A percentile compares a stretch with the other conserved stretches of the same genome.
These are phyloP conservation scores for Sapayoa aenigma DNA, from an alignment of 2,113 vertebrate species.

Conservation along the genomic window DNA sequence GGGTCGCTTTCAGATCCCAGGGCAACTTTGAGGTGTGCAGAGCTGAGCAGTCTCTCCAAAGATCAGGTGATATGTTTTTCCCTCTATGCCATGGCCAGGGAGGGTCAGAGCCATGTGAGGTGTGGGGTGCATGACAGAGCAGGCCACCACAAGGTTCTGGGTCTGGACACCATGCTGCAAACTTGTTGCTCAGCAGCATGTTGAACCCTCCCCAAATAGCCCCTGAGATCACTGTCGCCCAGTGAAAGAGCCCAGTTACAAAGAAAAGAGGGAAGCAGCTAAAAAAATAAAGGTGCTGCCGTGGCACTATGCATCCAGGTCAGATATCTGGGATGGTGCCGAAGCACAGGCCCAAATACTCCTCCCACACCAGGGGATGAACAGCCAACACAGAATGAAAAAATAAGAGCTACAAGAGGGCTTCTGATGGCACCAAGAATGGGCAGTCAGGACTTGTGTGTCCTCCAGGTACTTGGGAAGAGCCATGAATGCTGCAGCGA, in stretches of 20 bases:
- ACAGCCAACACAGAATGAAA: not conserved
- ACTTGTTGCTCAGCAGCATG: not conserved
- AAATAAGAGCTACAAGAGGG: not conserved
- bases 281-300: slow-evolving; percentile 35
- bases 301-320: not conserved
- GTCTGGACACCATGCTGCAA: not conserved
- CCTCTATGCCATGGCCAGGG: not conserved
- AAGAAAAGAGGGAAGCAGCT: slow-evolving; percentile 45
- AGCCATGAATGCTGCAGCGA: not conserved
- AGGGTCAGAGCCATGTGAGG: not conserved
- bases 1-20: not conserved
- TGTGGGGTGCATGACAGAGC: not conserved
- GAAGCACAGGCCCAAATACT: not conserved
- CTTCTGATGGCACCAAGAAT: not conserved
- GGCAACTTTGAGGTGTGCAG: not conserved
- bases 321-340: not conserved
- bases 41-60: not conserved
- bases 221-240: not conserved
- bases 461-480: not conserved
- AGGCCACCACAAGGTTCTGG: not conserved
- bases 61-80: not conserved
- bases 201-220: not conserved
- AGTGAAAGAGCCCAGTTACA: not conserved
- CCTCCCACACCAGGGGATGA: not conserved
- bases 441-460: not conserved